Base-by-base conservation (phyloP, 2,113 vertebrate species). In the Rynchops niger region DNA sequence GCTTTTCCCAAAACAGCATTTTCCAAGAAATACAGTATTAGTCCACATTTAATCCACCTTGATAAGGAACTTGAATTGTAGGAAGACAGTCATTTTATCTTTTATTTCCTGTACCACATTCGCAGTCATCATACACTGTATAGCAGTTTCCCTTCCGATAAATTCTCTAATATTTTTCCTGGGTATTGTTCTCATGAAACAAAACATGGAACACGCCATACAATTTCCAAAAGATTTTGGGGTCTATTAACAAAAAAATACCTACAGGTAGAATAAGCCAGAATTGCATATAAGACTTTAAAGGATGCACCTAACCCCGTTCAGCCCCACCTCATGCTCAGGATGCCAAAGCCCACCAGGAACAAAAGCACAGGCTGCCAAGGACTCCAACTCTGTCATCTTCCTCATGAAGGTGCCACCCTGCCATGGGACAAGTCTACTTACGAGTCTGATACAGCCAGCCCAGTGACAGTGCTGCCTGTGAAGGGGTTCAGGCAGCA, bases 21-120 rank as follows among this genome's bases (percentile, higher is more conserved):
- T 91, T 90, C 32, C 70, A 70, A 79, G 47, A 93, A 95, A 96
- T n/a, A 82, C 13, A 43, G 69, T 71, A 65, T 70, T 82, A 90
- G 47, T 38, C 27, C 26, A 61, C 15, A 84, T 86, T 83, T 82
- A 93, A 89, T 61, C 26, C 36, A 87, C 34, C 69, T 94, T 67
- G 56, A 61, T 76, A 95, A 85, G 30, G 56, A 89, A 84, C 14
- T 29, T 66, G 43, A 86, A 74, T 47, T 83, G 72, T 40, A 63
- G 66, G 42, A 82, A 79, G 53, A 85, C 15, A 47, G 15, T 50
- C 3, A 43, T 76, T 85, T 82, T 91, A 62, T 86, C 36, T 76
- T 90, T 56, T 79, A 71, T 87, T 95, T 79, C 73, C 52, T 61
- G 32, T 25, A 67, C 13, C 11, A 25, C 2, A 1, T 86, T 58